phyloP scores from a whole-genome alignment of 2,888 invertebrate species.

The Lymantria dispar region DNA sequence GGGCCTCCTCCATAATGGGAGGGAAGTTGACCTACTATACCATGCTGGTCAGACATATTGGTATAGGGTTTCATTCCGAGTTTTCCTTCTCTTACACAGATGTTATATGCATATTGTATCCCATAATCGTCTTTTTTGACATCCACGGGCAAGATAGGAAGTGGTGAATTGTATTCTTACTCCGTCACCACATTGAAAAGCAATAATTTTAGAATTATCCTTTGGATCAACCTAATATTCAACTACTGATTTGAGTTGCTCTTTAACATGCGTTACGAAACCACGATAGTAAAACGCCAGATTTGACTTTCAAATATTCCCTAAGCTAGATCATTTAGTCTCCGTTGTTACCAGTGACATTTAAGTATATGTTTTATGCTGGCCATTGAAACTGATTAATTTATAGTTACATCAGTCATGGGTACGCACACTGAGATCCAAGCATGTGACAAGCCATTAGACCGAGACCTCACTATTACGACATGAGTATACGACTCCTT shows the following conservation, averaged over 20 bases:
- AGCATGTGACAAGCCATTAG: slow-evolving; percentile 33
- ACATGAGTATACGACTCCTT: slow-evolving; percentile 26
- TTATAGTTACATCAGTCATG: slow-evolving; percentile 39
- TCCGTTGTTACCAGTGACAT: slow-evolving; percentile 17
- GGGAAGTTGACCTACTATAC: no score
- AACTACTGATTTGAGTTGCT: background rate
- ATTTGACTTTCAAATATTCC: background rate
- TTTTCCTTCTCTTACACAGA: no score
- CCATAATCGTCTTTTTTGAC: no score
- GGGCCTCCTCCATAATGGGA: no score
- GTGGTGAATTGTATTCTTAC: no score
- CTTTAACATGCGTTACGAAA: background rate
- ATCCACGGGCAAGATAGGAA: no score
- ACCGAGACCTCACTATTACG: slow-evolving; percentile 33
- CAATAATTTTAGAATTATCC: no score
- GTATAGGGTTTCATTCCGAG: no score
- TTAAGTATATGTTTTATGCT: slow-evolving; percentile 34
- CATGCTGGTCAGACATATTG: no score
- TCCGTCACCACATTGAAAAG: no score
- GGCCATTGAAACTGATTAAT: slow-evolving; percentile 35
- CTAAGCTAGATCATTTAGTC: slow-evolving; percentile 15
- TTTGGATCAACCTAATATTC: no score
- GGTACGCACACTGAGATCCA: slow-evolving; percentile 18
- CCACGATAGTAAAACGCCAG: background rate
- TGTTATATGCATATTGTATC: no score